Evolutionary conservation across 2,888 invertebrate species (phyloP), one percentile per base, ranked within the genome.

Genomic region (Nomada ruficornis): DNA sequence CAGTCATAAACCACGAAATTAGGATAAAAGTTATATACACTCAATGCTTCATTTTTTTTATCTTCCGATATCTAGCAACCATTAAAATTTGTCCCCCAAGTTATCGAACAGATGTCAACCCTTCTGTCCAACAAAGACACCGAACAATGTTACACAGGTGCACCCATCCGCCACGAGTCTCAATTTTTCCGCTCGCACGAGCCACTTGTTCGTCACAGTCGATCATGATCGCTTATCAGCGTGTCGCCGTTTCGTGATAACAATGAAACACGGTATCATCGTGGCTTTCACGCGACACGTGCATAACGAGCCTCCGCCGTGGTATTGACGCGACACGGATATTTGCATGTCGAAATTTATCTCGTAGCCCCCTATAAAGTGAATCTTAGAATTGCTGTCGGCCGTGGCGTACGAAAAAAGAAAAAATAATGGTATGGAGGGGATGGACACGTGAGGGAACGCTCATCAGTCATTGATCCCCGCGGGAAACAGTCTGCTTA

Each of bases 261-360:
- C 75, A 73, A 73, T 70, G 70, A 26, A 36, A 59, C 36, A 59
- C 78, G 75, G 77, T 76, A 80, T 69, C 78, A 70, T 63, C 69
- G 80, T 79, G 60, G 70, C 72, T 77, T 84, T 50, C 65, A 54
- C 71, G 55, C 74, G 59, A 44, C 73, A 52, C 68, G 62, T 29
- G 65, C 65, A 50, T 83, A 84, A 84, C 80, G 72, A 80, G 65
- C 71, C 73, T 18, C 20, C 69, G 26, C 55, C 60, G 26, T 72
- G 75, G 67, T 69, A 85, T 82, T 90, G 90, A 88, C 86, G 83
- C 86, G 86, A 88, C 86, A 81, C 69, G 74, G 82, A 86, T 84
- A 90, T 91, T 91, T 91, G 89, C 91, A 90, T 90, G 84, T 82
- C 72, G 65, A 71, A 84, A 91, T 91, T 90, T 91, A 89, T 91